Base-by-base conservation (phyloP, 2,888 invertebrate genomes). In the Scaptomyza caliginosa region DNA sequence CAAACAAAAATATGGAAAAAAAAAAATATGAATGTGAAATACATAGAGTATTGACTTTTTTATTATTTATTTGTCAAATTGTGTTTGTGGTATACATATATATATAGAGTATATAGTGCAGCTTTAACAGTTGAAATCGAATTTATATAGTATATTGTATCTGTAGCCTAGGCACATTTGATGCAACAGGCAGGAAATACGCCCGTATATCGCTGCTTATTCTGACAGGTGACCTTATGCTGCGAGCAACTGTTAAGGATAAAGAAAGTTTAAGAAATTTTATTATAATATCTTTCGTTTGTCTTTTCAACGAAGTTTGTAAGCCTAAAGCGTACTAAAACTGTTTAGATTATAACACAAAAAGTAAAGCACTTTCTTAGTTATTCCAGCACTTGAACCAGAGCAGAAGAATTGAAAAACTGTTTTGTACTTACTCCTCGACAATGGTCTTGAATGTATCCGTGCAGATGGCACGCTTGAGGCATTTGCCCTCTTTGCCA, bases 141-240 rank as follows among this genome's bases (percentile, higher is more conserved):
- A 4, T 28, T 2, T 21, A 21, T 32, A 13, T 30, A 19, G 0
- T 28, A 23, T 40, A 2, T 7, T 16, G 17, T 21, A 0, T 5
- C 1, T 4, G 17, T 8, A 28, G 5, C 10, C 55, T 67, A 69
- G 74, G 77, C 85, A 60, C 90, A 90, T 55, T 90, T 90, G 26
- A 90, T 64, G 26, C 90, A 90, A 52, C 90, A 90, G 38, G 78
- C 86, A 0, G 90, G 90, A 57, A 90, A 90, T 3, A 90, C 90
- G 11, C 90, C 90, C 11, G 81, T 80, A 28, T 66, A 90, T 8
- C 84, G 82, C 50, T 88, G 83, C 51, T 84, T 89, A 55, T 90
- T 90, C 19, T 58, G 62, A 48, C 90, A 90, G 17, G 72, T 89
- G 8, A 89, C 76, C 2, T 72, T 74, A 45, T 79, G 79, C 38